Conservation (phyloP, 2,113 vertebrate genomes). For the Malurus melanocephalus region DNA sequence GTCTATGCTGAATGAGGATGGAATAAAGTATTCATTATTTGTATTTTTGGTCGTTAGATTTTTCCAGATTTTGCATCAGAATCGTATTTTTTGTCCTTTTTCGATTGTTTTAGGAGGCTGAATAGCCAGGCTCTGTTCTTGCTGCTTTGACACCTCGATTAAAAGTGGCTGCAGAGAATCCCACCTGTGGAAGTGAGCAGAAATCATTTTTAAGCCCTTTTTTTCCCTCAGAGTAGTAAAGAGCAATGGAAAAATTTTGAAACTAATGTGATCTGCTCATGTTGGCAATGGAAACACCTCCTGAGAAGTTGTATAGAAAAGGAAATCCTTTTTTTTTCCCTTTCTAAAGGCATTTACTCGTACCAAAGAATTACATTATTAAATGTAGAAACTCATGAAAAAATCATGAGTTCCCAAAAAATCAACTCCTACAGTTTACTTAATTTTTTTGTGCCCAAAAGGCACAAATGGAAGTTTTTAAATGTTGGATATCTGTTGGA, state of each 20-base stretch:
- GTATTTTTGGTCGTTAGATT: not conserved
- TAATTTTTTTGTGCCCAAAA: not conserved
- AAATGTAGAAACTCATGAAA: not conserved
- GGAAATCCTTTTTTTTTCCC: slow-evolving; percentile 1
- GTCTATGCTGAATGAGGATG: not conserved
- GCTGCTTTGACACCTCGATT: not conserved
- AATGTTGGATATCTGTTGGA: not conserved
- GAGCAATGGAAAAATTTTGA: not conserved
- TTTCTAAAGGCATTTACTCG: not conserved
- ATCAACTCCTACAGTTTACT: not conserved
- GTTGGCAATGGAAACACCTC: slow-evolving; percentile 20
- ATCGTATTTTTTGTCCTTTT: not conserved
- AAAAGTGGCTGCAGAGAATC: slow-evolving; percentile 6
- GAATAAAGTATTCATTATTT: not conserved
- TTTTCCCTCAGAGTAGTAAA: not conserved
- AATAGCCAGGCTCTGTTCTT: not conserved
- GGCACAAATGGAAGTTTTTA: not conserved
- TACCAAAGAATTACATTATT: not conserved
- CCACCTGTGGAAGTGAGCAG: not conserved
- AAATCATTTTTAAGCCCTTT: slow-evolving; percentile 6
- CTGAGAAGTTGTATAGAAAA: slow-evolving; percentile 14
- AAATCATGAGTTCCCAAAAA: not conserved
- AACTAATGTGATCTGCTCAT: not conserved
- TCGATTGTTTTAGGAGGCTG: not conserved
- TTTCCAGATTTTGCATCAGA: not conserved